Conservation (phyloP, 1,140 invertebrate genomes). For the Drosophila repleta region DNA sequence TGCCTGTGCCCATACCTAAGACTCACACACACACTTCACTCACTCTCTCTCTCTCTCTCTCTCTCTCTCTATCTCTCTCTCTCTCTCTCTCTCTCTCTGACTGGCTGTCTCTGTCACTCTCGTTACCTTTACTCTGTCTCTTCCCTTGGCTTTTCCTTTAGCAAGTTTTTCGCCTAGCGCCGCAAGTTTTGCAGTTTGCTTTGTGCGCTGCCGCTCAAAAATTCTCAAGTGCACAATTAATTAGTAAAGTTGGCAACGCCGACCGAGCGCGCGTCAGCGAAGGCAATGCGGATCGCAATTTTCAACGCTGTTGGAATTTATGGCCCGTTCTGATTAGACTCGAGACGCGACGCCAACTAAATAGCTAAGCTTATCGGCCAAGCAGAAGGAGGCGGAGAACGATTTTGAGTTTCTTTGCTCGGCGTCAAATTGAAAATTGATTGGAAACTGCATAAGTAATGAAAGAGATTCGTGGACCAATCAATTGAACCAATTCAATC, state of each 20-base stretch:
- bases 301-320: slow-evolving; percentile 59
- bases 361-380: slow-evolving; percentile 53
- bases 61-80: neutral
- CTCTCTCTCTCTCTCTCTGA: slow-evolving; percentile 2
- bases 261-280: neutral
- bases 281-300: slow-evolving; percentile 41
- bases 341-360: slow-evolving; percentile 26
- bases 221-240: slow-evolving; percentile 82
- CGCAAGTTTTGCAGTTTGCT: slow-evolving; percentile 63
- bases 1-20: slow-evolving; percentile 53
- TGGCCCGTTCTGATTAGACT: slow-evolving; percentile 63
- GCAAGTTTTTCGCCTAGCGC: slow-evolving; percentile 57
- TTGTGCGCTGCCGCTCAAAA: slow-evolving; percentile 58
- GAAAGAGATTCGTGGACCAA: slow-evolving; percentile 35
- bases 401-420: slow-evolving; percentile 3
- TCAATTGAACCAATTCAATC: slow-evolving; percentile 38
- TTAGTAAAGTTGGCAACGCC: slow-evolving; percentile 69
- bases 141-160: slow-evolving; percentile 17
- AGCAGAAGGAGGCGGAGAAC: neutral
- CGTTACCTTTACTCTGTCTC: neutral
- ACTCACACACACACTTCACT: slow-evolving; percentile 3
- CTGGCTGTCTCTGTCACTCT: neutral
- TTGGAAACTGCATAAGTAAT: slow-evolving; percentile 77
- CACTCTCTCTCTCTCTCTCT: neutral
- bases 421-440: slow-evolving; percentile 69